Evolutionary conservation across 2,113 vertebrate species (phyloP).

Genomic region (Stigmatopora nigra): DNA sequence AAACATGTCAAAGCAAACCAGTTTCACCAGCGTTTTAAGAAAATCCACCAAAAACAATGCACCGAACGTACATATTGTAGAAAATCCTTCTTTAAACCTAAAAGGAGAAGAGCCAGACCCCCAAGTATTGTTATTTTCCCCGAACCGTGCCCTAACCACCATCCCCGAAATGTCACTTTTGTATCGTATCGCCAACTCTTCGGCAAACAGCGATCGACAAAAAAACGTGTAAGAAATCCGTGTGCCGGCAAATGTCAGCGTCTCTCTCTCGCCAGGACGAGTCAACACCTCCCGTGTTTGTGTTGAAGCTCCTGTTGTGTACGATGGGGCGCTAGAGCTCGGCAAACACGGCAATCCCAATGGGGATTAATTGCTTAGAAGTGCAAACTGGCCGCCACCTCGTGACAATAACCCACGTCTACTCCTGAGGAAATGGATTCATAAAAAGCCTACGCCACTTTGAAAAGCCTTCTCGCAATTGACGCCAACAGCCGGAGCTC

Average conservation of each 20-base stretch:
- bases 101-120: neutral
- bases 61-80: neutral
- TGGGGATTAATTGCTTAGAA: constrained; percentile 4
- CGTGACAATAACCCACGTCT: neutral
- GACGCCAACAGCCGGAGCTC: neutral
- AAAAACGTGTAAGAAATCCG: neutral
- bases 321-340: neutral
- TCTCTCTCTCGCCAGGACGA: neutral
- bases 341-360: neutral
- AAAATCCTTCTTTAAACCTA: neutral
- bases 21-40: too few species aligned
- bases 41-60: too few species aligned
- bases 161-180: neutral
- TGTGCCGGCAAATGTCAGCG: constrained; percentile 1
- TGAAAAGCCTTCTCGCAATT: constrained; percentile 4
- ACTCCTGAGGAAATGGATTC: neutral
- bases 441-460: neutral
- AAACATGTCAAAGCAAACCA: too few species aligned
- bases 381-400: neutral
- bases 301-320: constrained; percentile 1
- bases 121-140: neutral
- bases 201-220: neutral
- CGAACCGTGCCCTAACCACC: neutral
- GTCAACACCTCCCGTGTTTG: neutral
- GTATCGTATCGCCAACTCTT: neutral